Evolutionary conservation across 2,888 invertebrate species (phyloP), one percentile per base, ranked within the genome.

Genomic region (Eupithecia inturbata): DNA sequence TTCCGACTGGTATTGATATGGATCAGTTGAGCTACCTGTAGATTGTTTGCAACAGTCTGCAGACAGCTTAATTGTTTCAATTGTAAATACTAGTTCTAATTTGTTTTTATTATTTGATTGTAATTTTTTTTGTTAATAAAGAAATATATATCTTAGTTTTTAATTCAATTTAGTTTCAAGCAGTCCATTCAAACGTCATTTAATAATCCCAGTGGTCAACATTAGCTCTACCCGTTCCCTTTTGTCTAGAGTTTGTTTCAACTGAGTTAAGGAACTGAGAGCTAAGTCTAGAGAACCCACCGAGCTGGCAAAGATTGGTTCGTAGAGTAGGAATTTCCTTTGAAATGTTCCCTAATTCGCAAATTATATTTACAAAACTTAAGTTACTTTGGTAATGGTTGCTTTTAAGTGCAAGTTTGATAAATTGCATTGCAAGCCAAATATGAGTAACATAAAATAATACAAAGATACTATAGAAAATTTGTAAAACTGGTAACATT

Each of bases 201-300:
- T 36, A 64, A 28, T 60, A 60, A 39, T 22, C 14, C 66, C 14
- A 41, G 36, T 26, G 66, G 66, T 36, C 39, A 66, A 66, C 41
- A 66, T 66, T 39, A 41, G 66, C 16, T 62, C 31, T 31, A 31
- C 62, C 62, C 60, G 16, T 28, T 60, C 7, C 62, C 62, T 62
- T 62, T 31, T 28, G 28, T 62, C 31, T 62, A 19, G 31, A 62
- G 31, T 62, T 62, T 16, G 62, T 22, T 62, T 19, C 16, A 62
- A 16, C 28, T 62, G 7, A 57, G 26, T 62, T 62, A 9, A 28
- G 31, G 62, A 62, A 9, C 62, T 28, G 6, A 19, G 31, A 62
- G 62, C 57, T 1, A 26, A 57, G 26, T 57, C 57, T 12, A 26
- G 57, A 57, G 14, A 57, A 57, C 57, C 14, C 14, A 26, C 57